Evolutionary conservation across 2,113 vertebrate genomes (phyloP), one percentile per base, ranked within the genome.

Genomic region (Bubo bubo): DNA sequence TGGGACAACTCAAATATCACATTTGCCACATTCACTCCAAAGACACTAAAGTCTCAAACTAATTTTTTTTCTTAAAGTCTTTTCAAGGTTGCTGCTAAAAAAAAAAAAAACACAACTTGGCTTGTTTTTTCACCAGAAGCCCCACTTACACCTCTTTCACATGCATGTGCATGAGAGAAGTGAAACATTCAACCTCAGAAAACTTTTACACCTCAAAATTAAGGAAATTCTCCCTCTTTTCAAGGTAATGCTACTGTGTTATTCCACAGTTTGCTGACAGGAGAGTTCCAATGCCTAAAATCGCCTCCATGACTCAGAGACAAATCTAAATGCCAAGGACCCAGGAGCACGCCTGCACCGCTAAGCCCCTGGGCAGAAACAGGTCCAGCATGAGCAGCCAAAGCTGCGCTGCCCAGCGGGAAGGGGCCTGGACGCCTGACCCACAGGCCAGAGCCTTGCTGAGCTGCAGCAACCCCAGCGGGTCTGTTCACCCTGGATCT

Each of bases 101-200:
- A 90, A 47, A 45, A 47, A 47, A 47, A 17, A 47, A 47, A 47
- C 35, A 20, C 43, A 30, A 11, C 10, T 41, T 59, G 8, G 11
- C 53, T 58, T 39, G 32, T 7, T 62, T 88, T 39, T 74, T 35
- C 53, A 74, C 28, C 47, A 27, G 35, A 68, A 56, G 28, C 28
- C 15, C 24, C 14, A 13, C 27, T 32, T 24, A 8, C 12, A 41
- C 16, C 24, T 23, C 52, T 49, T 32, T 58, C n/a, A 66, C 45
- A 63, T 3, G 4, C 6, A 2, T 0, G 6, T 24, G 18, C 73
- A 35, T 1, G 4, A 58, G 27, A 39, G 9, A 52, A 50, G 20
- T 26, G 45, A 45, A 62, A 52, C 37, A 52, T 6, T 52, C 34
- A 28, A 56, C 47, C 49, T 28, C 35, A 45, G 50, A 72, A 59